These are phyloP conservation scores for Sabatieria punctata DNA, from an alignment of 2,888 invertebrate species.

Conservation along the genomic window DNA sequence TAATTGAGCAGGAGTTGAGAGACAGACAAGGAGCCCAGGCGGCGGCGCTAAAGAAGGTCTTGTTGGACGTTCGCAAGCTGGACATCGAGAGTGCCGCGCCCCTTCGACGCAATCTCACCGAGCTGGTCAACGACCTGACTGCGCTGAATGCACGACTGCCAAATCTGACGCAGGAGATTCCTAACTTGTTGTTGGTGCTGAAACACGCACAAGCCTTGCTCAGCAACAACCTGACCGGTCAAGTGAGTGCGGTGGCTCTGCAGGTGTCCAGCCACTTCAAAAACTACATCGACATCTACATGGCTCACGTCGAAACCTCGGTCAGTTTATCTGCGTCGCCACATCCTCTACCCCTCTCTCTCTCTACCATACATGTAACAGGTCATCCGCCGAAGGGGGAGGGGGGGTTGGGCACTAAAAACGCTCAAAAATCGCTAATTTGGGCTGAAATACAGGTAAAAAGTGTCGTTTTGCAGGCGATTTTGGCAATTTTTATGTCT, in stretches of 20 bases:
- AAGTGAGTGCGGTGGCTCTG: not conserved
- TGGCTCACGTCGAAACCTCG: not conserved
- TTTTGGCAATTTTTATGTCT: too few species aligned
- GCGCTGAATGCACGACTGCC: not conserved
- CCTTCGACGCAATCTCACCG: not conserved
- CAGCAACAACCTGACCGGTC: not conserved
- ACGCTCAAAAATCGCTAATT: too few species aligned
- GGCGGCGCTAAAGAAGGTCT: not conserved
- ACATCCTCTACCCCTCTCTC: too few species aligned
- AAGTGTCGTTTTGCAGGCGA: too few species aligned
- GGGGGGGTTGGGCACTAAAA: too few species aligned
- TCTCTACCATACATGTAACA: too few species aligned
- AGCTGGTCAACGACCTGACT: not conserved
- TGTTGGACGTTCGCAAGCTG: not conserved
- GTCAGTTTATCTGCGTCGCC: too few species aligned
- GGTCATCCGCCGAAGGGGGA: too few species aligned
- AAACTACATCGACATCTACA: not conserved
- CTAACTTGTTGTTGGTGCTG: not conserved
- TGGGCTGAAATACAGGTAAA: too few species aligned
- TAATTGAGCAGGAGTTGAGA: too few species aligned
- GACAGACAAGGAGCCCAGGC: too few species aligned
- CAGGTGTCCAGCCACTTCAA: not conserved
- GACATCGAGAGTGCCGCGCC: not conserved
- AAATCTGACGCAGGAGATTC: not conserved
- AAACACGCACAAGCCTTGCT: not conserved